Percentiles rank a stretch among this genome's conserved stretches.
Conservation (phyloP, 2,888 invertebrate species). For the Epistrophe grossulariae region DNA sequence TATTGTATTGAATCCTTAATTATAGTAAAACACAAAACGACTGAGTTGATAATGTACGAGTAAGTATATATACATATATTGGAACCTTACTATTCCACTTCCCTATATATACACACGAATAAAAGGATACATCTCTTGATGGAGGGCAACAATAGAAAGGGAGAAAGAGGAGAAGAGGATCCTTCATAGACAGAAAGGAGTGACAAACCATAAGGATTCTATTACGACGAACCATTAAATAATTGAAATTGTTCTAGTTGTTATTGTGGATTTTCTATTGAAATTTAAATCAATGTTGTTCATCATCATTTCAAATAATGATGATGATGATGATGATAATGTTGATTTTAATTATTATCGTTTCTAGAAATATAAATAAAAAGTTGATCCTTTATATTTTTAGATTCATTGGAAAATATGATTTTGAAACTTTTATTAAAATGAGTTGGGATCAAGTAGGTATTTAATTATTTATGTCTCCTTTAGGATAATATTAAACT, state of each 20-base stretch:
- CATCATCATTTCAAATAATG: conserved; percentile 9
- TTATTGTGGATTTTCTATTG: conserved; percentile 45
- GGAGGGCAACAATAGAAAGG: not conserved
- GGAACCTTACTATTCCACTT: not conserved
- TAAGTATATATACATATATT: not conserved
- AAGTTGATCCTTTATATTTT: conserved; percentile 1
- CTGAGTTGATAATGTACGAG: not conserved
- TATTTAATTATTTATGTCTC: not conserved
- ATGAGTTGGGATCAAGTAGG: not conserved
- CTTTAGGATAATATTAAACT: not conserved
- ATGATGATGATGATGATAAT: not conserved
- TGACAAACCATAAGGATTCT: conserved; percentile 50
- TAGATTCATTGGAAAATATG: not conserved
- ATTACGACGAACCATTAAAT: conserved; percentile 65
- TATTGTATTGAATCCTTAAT: conserved; percentile 67
- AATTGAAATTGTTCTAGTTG: conserved; percentile 48
- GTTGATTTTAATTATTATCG: conserved; percentile 7
- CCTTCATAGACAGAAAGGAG: not conserved
- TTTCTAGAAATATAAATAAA: not conserved
- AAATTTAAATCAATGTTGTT: conserved; percentile 53
- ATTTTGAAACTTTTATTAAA: not conserved
- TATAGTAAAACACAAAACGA: conserved; percentile 52
- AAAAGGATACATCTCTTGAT: not conserved
- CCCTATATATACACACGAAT: not conserved
- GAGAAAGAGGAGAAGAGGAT: not conserved